Conservation (phyloP, 1,140 invertebrate species). For the Choristoneura fumiferana region DNA sequence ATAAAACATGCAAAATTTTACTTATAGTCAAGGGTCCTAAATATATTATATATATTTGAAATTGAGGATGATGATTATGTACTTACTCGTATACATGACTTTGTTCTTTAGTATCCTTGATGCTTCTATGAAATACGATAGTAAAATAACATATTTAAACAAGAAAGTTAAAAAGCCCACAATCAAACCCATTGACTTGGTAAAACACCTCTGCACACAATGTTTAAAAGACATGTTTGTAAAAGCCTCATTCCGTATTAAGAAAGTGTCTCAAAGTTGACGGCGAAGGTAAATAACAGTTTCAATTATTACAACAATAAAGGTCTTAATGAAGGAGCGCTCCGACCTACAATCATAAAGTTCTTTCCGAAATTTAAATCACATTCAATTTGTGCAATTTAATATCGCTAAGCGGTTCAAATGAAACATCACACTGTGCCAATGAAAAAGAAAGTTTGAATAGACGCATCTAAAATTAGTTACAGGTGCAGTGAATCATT, state of each 20-base stretch:
- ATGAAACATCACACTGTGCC: not conserved
- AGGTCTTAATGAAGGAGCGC: conserved; percentile 48
- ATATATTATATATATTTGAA: too few relatives aligned
- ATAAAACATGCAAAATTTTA: too few relatives aligned
- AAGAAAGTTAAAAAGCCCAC: conserved; percentile 31
- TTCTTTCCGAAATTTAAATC: too few relatives aligned
- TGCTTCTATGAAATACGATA: too few relatives aligned
- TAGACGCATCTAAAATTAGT: not conserved
- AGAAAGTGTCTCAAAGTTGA: conserved; percentile 13
- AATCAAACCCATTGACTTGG: conserved; percentile 36
- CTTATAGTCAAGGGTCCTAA: too few relatives aligned
- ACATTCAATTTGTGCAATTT: too few relatives aligned
- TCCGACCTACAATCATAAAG: too few relatives aligned
- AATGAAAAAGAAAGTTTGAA: conserved; percentile 16
- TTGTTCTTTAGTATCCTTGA: too few relatives aligned
- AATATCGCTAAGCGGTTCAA: not conserved
- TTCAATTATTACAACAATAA: conserved; percentile 47
- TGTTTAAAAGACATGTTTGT: conserved; percentile 36
- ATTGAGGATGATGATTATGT: too few relatives aligned
- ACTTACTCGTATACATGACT: too few relatives aligned
- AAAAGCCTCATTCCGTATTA: conserved; percentile 23
- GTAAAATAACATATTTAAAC: conserved; percentile 29
- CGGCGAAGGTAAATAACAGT: conserved; percentile 47
- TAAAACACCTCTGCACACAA: conserved; percentile 48
- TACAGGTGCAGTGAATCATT: conserved; percentile 12